Base-by-base conservation (phyloP, 2,797 vertebrate species). In the Tenualosa ilisha region DNA sequence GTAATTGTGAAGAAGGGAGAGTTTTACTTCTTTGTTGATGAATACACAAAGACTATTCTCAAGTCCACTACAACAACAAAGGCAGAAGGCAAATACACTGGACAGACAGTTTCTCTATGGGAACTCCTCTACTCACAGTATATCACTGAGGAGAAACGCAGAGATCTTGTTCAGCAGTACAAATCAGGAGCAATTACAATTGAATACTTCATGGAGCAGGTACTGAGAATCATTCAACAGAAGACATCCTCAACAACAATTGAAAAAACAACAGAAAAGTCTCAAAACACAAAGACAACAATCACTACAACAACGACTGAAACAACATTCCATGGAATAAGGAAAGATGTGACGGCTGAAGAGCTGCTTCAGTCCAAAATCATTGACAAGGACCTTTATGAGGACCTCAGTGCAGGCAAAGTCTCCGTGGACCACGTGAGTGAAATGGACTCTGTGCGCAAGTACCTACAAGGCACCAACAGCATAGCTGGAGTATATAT, bases 321-420 rank as follows among this genome's bases (percentile, higher is more conserved):
- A 54, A 51, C 56, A 51, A 59, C 15, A 4, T 93, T 93, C 88
- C 93, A 88, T 86, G 94, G 93, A 13, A 92, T 96, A 49, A 84
- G 96, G 84, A 95, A 95, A 20, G 93, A 93, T 37, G 94, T 96
- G 0, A 95, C 94, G 0, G 88, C 82, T 40, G 89, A 87, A 0
- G 95, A 96, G 86, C 93, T 96, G 40, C 95, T 96, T 88, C 88
- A 93, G 79, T 95, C 95, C 0, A 91, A 93, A 54, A 92, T 96
- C 65, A 96, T 96, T 0, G 91, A 94, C 86, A 94, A 94, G 85
- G 90, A 93, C 82, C 95, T 93, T 0, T 92, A 96, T 0, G 92
- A 96, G 0, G 94, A 95, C 2, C 94, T 97, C 82, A 90, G 49
- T 11, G 90, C 93, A 75, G 96, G 96, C 0, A 94, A 88, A 50